Evolutionary conservation across 2,888 invertebrate genomes (phyloP).

Genomic region (Limenitis arthemis): DNA sequence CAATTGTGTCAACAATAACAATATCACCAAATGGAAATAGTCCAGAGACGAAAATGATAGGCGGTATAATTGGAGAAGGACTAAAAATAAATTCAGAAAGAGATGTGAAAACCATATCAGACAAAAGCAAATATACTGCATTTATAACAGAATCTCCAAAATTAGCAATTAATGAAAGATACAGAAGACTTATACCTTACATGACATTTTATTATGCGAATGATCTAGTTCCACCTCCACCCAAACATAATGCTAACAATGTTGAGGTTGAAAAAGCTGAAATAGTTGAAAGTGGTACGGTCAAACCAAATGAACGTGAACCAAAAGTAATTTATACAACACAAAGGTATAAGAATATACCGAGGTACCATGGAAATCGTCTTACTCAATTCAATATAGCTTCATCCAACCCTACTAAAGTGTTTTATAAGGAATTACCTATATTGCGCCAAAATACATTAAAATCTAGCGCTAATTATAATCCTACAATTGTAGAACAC

Average conservation of each 20-base stretch:
- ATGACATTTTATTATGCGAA: constrained; percentile 85
- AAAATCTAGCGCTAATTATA: constrained; percentile 41
- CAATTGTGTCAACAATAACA: constrained; percentile 49
- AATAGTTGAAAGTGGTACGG: constrained; percentile 45
- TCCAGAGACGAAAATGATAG: constrained; percentile 58
- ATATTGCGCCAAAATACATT: constrained; percentile 35
- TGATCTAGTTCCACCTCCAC: constrained; percentile 62
- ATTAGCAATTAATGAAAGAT: constrained; percentile 75
- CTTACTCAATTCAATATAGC: constrained; percentile 62
- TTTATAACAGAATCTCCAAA: constrained; percentile 40
- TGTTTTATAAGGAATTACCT: constrained; percentile 51
- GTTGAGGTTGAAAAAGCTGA: constrained; percentile 60
- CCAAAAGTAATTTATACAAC: constrained; percentile 46
- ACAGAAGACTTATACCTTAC: constrained; percentile 85
- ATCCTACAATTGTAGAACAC: constrained; percentile 38
- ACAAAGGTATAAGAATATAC: constrained; percentile 48
- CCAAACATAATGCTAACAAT: constrained; percentile 38
- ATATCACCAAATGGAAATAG: constrained; percentile 67
- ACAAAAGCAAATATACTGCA: constrained; percentile 12
- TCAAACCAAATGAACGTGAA: constrained; percentile 38
- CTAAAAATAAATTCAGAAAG: constrained; percentile 47
- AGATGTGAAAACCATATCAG: constrained; percentile 22
- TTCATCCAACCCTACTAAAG: constrained; percentile 58
- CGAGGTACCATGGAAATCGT: constrained; percentile 62
- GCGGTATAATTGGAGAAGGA: constrained; percentile 49